phyloP scores from a whole-genome alignment of 2,113 vertebrate species.

The Notechis scutatus region DNA sequence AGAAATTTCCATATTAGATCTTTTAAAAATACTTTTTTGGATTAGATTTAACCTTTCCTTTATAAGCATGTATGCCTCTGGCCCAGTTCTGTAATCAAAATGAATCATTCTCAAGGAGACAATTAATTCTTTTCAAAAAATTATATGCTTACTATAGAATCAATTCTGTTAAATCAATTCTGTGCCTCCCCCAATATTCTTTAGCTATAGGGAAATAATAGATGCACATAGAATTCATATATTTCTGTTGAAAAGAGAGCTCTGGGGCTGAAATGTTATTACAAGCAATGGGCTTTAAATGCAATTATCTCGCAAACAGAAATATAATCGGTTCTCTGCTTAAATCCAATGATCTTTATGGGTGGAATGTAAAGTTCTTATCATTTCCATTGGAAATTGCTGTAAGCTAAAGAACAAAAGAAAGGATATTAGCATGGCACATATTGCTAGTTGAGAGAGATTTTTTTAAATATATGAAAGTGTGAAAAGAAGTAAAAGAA shows the following conservation, averaged over 20 bases:
- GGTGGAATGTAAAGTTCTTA: constrained; percentile 54
- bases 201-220: constrained; percentile 47
- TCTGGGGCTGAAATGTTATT: constrained; percentile 50
- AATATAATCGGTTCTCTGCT: constrained; percentile 49
- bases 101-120: neutral
- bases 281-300: constrained; percentile 55
- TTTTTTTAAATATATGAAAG: neutral
- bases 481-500: neutral
- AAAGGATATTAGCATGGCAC: constrained; percentile 18
- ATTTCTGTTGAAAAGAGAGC: constrained; percentile 53
- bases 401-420: constrained; percentile 39
- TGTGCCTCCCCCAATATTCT: constrained; percentile 35
- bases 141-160: constrained; percentile 13
- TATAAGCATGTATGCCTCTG: neutral
- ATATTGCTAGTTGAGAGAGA: constrained; percentile 33
- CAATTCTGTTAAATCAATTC: neutral
- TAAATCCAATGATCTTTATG: constrained; percentile 53
- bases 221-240: constrained; percentile 45
- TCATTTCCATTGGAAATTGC: constrained; percentile 53
- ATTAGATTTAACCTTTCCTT: neutral
- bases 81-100: constrained; percentile 4
- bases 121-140: constrained; percentile 11
- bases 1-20: neutral
- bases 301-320: constrained; percentile 52
- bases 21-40: neutral